phyloP scores from a whole-genome alignment of 2,797 vertebrate species.

The Poeciliopsis infans region DNA sequence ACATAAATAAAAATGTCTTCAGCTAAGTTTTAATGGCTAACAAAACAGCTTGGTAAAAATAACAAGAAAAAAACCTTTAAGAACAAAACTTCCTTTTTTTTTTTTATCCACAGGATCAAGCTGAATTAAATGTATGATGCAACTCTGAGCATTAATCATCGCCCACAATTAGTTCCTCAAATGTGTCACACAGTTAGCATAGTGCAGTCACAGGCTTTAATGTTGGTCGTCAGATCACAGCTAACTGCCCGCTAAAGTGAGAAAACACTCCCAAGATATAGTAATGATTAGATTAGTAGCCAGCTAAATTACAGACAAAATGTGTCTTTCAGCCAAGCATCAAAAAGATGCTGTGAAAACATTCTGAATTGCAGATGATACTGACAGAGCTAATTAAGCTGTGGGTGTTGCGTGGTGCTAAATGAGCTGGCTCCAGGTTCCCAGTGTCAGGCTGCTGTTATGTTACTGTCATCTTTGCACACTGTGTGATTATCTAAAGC shows the following conservation, averaged over 20 bases:
- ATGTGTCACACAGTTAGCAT: slow-evolving; percentile 49
- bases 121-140: slow-evolving; percentile 57
- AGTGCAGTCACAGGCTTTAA: slow-evolving; percentile 63
- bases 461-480: slow-evolving; percentile 55
- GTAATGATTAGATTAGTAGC: slow-evolving; percentile 72
- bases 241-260: slow-evolving; percentile 71
- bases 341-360: slow-evolving; percentile 69
- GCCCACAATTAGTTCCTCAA: slow-evolving; percentile 60
- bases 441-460: slow-evolving; percentile 59
- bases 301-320: slow-evolving; percentile 66
- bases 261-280: slow-evolving; percentile 72
- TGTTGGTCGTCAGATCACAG: slow-evolving; percentile 71
- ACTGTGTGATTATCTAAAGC: slow-evolving; percentile 61
- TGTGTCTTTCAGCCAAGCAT: slow-evolving; percentile 68
- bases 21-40: slow-evolving; percentile 1
- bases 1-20: not conserved
- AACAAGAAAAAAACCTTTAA: slow-evolving; percentile 19
- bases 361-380: slow-evolving; percentile 66
- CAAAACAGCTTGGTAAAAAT: not conserved
- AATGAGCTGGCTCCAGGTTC: slow-evolving; percentile 68
- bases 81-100: slow-evolving; percentile 13
- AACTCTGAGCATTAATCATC: slow-evolving; percentile 69
- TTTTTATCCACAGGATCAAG: slow-evolving; percentile 35
- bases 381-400: slow-evolving; percentile 70
- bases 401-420: slow-evolving; percentile 62